Percentiles rank a stretch among this genome's conserved stretches.
phyloP scores from a whole-genome alignment of 2,113 vertebrate species.

The Chrysochloris asiatica region DNA sequence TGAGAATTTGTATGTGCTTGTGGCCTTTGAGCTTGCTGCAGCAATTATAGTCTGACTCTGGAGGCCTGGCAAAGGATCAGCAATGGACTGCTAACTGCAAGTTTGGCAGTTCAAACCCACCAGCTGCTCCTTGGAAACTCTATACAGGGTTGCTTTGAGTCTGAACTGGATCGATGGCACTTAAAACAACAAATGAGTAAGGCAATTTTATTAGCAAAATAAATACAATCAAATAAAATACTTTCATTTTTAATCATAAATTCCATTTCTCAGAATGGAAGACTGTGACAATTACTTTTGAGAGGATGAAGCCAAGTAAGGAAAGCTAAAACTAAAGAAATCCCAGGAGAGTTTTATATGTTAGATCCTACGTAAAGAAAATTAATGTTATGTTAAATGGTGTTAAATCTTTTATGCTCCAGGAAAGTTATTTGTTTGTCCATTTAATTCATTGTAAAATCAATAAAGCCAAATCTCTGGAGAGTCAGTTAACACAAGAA shows the following conservation, averaged over 20 bases:
- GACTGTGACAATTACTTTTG: conserved; percentile 12
- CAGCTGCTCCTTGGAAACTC: no score
- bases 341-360: conserved; percentile 67
- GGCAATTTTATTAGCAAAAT: background rate
- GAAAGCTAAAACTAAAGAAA: conserved; percentile 67
- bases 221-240: background rate
- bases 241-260: conserved; percentile 28
- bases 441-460: conserved; percentile 61
- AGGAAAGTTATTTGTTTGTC: conserved; percentile 56
- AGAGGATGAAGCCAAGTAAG: conserved; percentile 35
- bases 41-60: background rate
- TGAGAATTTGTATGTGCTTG: background rate
- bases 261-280: background rate
- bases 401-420: conserved; percentile 71
- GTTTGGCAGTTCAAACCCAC: no score
- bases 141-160: no score
- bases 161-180: no score
- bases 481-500: conserved; percentile 38
- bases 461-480: conserved; percentile 54
- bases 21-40: background rate
- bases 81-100: no score
- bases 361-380: conserved; percentile 69
- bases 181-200: no score
- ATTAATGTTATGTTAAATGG: conserved; percentile 77
- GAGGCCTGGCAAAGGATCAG: no score